Conservation (phyloP, 2,797 vertebrate genomes). For the Gallinago stenura region DNA sequence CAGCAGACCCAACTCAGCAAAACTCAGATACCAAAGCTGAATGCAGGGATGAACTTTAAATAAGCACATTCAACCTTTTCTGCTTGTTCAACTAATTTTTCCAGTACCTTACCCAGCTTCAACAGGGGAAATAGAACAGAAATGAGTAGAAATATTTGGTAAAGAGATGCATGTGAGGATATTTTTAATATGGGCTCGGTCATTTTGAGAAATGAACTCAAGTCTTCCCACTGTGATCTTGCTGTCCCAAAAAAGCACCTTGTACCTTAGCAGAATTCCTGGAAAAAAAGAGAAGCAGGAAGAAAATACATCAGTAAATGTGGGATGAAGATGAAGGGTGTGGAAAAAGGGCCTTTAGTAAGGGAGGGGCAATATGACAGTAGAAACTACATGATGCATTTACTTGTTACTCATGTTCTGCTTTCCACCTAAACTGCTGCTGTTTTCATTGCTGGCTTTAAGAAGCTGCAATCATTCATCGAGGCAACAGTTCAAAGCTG, state of each 20-base stretch:
- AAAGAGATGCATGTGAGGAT: neutral
- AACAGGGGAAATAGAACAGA: neutral
- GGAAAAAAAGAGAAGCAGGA: neutral
- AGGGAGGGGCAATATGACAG: neutral
- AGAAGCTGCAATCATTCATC: neutral
- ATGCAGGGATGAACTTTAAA: neutral
- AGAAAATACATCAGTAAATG: neutral
- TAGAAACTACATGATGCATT: neutral
- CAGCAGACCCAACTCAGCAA: neutral
- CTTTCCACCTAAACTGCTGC: neutral
- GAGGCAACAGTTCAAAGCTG: slow-evolving; percentile 18
- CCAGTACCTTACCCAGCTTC: neutral
- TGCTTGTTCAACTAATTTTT: neutral
- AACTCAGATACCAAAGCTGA: neutral
- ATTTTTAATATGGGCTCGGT: neutral
- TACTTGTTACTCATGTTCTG: neutral
- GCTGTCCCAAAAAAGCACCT: neutral
- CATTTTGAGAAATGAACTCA: neutral
- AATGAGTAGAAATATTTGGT: neutral
- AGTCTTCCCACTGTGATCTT: neutral
- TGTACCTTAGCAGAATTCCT: neutral
- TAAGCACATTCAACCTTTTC: neutral
- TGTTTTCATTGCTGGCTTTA: neutral
- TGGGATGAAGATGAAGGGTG: neutral
- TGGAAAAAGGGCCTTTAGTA: neutral